Percentiles rank a stretch among this genome's conserved stretches.
Conservation (phyloP, 2,888 invertebrate genomes). For the Sphaerophoria rueppellii region DNA sequence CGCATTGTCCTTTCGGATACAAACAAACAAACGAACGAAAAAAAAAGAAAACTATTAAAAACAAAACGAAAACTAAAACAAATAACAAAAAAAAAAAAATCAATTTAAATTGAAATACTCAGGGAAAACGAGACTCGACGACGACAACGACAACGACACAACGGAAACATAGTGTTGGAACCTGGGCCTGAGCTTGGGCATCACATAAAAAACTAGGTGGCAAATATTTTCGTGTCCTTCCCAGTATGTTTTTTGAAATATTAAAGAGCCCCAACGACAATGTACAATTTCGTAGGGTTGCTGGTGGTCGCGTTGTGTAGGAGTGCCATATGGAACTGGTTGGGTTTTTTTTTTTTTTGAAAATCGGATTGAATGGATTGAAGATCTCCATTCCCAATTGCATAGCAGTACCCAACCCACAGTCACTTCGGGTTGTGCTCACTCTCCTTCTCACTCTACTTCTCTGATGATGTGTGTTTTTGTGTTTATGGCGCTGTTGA, state of each 20-base stretch:
- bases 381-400: slow-evolving; percentile 57
- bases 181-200: background rate
- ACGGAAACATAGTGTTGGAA: slow-evolving; percentile 11
- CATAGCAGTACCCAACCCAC: slow-evolving; percentile 12
- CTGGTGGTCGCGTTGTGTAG: slow-evolving; percentile 9
- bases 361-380: slow-evolving; percentile 16
- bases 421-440: slow-evolving; percentile 7
- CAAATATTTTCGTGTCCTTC: slow-evolving; percentile 57
- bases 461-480: slow-evolving; percentile 50
- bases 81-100: slow-evolving; percentile 39
- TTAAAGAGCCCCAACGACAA: slow-evolving; percentile 66
- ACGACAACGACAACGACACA: too few relatives aligned
- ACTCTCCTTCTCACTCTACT: background rate
- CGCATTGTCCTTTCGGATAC: slow-evolving; percentile 59
- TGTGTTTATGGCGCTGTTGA: slow-evolving; percentile 39
- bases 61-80: slow-evolving; percentile 45
- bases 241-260: slow-evolving; percentile 68
- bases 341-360: background rate
- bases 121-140: slow-evolving; percentile 29
- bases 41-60: slow-evolving; percentile 28
- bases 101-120: slow-evolving; percentile 68
- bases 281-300: slow-evolving; percentile 48
- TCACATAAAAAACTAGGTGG: slow-evolving; percentile 51
- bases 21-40: slow-evolving; percentile 12
- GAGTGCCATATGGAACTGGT: background rate